Evolutionary conservation across 2,113 vertebrate species (phyloP).

Genomic region (Cyanoderma ruficeps): DNA sequence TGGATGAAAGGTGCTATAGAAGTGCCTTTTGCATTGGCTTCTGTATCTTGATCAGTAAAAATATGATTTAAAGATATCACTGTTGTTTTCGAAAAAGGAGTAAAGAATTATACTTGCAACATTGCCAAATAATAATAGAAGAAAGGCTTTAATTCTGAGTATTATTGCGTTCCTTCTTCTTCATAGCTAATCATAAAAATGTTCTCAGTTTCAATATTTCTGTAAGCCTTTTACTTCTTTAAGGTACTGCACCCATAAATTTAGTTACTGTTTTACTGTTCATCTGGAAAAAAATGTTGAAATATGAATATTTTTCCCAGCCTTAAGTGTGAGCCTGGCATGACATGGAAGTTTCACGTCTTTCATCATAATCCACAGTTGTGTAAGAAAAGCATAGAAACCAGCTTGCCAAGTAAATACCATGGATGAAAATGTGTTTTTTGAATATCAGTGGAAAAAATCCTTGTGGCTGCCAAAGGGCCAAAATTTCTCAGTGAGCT

Average conservation of each 20-base stretch:
- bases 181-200: background rate
- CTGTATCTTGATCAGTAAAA: background rate
- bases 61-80: background rate
- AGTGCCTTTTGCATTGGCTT: background rate
- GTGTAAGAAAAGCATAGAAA: background rate
- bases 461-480: background rate
- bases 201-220: slow-evolving; percentile 2
- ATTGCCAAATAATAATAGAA: background rate
- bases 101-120: background rate
- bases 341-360: background rate
- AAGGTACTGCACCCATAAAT: background rate
- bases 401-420: background rate
- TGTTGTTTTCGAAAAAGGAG: background rate
- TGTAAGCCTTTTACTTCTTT: background rate
- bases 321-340: background rate
- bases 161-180: background rate
- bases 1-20: background rate
- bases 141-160: background rate
- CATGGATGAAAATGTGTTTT: background rate
- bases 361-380: background rate
- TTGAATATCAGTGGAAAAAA: background rate
- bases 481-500: background rate
- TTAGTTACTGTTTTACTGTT: background rate
- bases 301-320: background rate
- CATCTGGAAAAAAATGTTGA: background rate